Conservation (phyloP, 2,113 vertebrate genomes). For the Tragulus kanchil region DNA sequence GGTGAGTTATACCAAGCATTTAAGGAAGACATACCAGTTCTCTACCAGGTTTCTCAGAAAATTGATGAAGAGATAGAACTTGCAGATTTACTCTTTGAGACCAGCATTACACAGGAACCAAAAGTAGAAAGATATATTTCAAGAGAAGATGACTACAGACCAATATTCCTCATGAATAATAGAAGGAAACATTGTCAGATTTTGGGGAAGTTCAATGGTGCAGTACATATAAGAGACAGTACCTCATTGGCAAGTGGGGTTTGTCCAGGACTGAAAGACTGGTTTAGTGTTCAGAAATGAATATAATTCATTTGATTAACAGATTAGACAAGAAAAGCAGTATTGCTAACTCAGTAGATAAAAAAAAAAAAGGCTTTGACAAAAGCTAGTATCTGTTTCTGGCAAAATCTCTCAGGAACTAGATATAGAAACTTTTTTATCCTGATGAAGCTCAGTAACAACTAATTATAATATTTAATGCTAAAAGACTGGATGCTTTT, state of each 20-base stretch:
- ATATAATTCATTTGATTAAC: not conserved
- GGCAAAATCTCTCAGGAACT: not conserved
- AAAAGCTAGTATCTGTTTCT: not conserved
- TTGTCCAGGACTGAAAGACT: not conserved
- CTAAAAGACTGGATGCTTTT: not conserved
- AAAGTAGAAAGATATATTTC: conserved; percentile 18
- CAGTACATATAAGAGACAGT: not conserved
- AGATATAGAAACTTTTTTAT: not conserved
- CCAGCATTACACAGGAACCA: conserved; percentile 17
- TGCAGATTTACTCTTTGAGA: not conserved
- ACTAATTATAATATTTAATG: not conserved
- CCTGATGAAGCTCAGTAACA: not conserved
- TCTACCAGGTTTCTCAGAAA: conserved; percentile 7
- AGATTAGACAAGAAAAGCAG: not conserved
- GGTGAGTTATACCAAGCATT: not conserved
- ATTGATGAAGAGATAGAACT: not conserved
- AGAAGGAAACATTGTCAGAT: not conserved
- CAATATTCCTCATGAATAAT: not conserved
- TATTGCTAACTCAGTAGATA: not conserved
- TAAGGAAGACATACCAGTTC: not conserved
- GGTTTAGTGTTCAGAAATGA: not conserved
- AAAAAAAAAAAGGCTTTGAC: not conserved
- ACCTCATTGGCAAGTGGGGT: not conserved
- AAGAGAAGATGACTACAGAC: not conserved
- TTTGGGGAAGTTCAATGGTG: not conserved